phyloP scores from a whole-genome alignment of 2,888 invertebrate species.

The Cheilosia variabilis region DNA sequence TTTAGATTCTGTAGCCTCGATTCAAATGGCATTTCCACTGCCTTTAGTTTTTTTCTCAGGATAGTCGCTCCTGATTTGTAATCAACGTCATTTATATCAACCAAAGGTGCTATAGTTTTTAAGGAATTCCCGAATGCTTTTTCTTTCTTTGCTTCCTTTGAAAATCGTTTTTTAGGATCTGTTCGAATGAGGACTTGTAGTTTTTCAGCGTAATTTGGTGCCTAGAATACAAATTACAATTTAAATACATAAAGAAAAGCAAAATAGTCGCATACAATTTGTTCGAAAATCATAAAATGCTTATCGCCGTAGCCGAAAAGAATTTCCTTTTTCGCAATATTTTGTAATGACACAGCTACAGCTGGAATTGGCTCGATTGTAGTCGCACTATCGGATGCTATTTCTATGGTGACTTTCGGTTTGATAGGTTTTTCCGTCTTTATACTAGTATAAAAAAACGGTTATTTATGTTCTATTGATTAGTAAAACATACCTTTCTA shows the following conservation, averaged over 20 bases:
- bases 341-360: conserved; percentile 83
- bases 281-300: conserved; percentile 86
- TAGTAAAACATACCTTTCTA: conserved; percentile 86
- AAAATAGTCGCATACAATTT: conserved; percentile 83
- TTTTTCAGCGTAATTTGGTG: conserved; percentile 85
- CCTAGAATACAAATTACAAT: conserved; percentile 79
- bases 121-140: conserved; percentile 73
- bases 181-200: conserved; percentile 84
- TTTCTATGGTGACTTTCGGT: conserved; percentile 86
- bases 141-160: conserved; percentile 74
- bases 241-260: not conserved
- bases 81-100: conserved; percentile 79
- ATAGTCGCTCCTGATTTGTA: conserved; percentile 79
- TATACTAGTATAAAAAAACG: conserved; percentile 76
- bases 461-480: not conserved
- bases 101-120: conserved; percentile 80
- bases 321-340: conserved; percentile 82
- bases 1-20: conserved; percentile 91
- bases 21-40: conserved; percentile 88
- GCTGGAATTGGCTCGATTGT: conserved; percentile 85
- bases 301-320: conserved; percentile 86
- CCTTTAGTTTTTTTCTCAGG: conserved; percentile 79
- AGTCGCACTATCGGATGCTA: conserved; percentile 85
- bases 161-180: conserved; percentile 80
- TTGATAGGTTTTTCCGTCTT: conserved; percentile 86